Base-by-base conservation (phyloP, 1,140 invertebrate genomes). In the Batillaria attramentaria region DNA sequence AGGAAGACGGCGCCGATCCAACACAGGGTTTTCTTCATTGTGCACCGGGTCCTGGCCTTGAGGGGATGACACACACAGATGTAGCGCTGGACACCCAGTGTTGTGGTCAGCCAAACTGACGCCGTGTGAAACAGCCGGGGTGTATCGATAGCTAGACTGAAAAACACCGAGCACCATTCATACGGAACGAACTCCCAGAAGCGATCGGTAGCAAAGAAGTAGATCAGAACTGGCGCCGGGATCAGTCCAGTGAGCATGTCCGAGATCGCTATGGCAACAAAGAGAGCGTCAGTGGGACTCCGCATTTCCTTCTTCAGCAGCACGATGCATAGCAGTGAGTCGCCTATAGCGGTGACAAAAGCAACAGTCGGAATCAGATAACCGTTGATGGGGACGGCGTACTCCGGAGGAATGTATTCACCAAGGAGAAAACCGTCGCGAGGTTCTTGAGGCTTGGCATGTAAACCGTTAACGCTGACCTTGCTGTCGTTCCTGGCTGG, bases 1-100 rank as follows among this genome's bases (percentile, higher is more conserved):
- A 95, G 83, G 37, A 94, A 94, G 68, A 97, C 96, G 87, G 94
- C 94, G 39, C 93, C 92, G 4, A 96, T 94, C 79, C 94, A 95
- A 81, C 94, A 95, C 83, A 94, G 93, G 1, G 97, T 96, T 3
- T 94, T 93, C 0, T 94, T 94, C 92, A 97, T 94, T 0, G 96
- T 97, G 89, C 96, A 97, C 94, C 95, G 97, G 93, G 95, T 79
- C 94, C 93, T 74, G 0, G 96, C 96, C 78, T 95, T 93, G 1
- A 95, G 94, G 3, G 96, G 95, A 89, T 97, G 96, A 86, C 96
- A 97, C 0, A 97, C 95, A 91, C 97, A 97, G 79, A 97, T 96
- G 91, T 97, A 97, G 75, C 90, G 68, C 91, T 98, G 97, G 2
- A 96, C 94, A 3, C 96, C 96, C 41, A 98, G 91, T 1, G 95